Percentiles rank a stretch among this genome's conserved stretches.
These are phyloP conservation scores for Sebastes ruberrimus DNA, from an alignment of 2,797 vertebrate species.

Conservation along the genomic window DNA sequence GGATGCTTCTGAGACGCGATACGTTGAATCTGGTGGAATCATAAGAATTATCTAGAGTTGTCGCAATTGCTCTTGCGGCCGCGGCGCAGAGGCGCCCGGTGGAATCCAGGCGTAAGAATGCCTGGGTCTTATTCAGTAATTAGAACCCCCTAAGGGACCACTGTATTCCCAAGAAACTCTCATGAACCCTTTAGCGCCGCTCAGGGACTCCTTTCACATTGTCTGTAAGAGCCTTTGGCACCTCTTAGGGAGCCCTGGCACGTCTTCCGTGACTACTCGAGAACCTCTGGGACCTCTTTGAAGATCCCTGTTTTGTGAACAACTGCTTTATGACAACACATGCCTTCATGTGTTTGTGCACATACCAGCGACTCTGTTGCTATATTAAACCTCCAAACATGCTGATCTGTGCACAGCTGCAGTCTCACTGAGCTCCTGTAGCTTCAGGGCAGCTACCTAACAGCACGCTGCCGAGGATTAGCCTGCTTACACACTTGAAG, in stretches of 20 bases:
- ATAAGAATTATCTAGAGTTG: too few relatives aligned
- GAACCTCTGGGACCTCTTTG: not conserved
- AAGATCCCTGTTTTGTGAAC: not conserved
- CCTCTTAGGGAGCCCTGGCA: not conserved
- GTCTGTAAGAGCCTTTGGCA: not conserved
- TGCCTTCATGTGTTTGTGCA: not conserved
- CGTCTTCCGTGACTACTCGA: not conserved
- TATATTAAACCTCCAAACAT: not conserved
- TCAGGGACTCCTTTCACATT: not conserved
- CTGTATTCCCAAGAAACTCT: not conserved
- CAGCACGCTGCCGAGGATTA: not conserved
- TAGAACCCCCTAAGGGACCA: not conserved
- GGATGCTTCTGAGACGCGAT: too few relatives aligned
- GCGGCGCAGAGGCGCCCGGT: too few relatives aligned
- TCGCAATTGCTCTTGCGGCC: too few relatives aligned
- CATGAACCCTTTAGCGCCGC: not conserved
- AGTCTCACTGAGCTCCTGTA: not conserved
- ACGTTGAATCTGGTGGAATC: too few relatives aligned
- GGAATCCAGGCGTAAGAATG: not conserved
- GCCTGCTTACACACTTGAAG: not conserved
- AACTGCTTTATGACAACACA: not conserved
- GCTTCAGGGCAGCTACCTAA: conserved; percentile 19
- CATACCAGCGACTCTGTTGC: not conserved
- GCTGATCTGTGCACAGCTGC: conserved; percentile 37
- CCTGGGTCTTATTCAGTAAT: not conserved